Conservation (phyloP, 2,797 vertebrate species). For the Anas flavirostris region DNA sequence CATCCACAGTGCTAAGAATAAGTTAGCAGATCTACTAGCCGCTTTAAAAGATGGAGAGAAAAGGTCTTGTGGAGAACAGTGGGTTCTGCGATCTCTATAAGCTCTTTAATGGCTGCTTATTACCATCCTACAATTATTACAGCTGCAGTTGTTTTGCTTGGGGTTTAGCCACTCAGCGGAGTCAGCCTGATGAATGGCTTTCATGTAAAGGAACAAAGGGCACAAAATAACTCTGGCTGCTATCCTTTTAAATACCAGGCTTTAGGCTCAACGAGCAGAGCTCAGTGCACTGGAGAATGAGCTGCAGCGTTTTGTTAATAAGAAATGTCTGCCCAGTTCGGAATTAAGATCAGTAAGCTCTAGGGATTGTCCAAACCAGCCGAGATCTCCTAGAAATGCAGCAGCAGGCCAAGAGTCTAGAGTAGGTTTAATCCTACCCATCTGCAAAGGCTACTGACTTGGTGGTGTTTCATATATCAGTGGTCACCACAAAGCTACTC, state of each 20-base stretch:
- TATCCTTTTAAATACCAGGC: neutral
- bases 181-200: slow-evolving; percentile 39
- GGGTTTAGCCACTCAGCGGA: slow-evolving; percentile 14
- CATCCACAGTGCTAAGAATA: neutral
- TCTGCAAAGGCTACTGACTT: neutral
- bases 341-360: neutral
- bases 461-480: neutral
- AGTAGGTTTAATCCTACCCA: neutral
- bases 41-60: neutral
- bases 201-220: slow-evolving; percentile 8
- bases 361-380: neutral
- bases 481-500: neutral
- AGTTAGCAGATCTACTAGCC: neutral
- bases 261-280: neutral
- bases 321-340: neutral
- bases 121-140: neutral
- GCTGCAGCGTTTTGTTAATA: neutral
- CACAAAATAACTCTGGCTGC: neutral
- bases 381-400: neutral
- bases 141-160: slow-evolving; percentile 25
- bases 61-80: neutral
- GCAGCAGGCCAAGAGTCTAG: neutral
- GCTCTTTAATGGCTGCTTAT: neutral
- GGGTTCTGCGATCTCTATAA: neutral
- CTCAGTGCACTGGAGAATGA: neutral